Evolutionary conservation across 2,797 vertebrate genomes (phyloP).

Genomic region (Ptychobarbus kaznakovi): DNA sequence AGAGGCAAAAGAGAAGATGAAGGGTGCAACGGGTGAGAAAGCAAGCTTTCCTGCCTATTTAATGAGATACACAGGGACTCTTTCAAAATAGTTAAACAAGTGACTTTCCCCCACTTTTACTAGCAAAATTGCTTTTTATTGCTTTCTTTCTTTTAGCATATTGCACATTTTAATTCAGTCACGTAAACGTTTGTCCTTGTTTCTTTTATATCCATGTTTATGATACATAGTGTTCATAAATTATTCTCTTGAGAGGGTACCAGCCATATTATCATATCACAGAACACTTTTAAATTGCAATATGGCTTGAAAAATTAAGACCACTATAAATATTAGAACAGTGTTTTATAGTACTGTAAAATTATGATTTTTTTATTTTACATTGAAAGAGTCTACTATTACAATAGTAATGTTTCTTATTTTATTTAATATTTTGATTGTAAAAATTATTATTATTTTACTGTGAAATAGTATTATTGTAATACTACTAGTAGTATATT

Average conservation of each 20-base stretch:
- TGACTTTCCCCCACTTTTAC: neutral
- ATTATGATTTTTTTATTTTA: neutral
- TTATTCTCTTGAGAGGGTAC: neutral
- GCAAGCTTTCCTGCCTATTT: neutral
- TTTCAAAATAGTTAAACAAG: neutral
- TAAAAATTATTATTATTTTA: neutral
- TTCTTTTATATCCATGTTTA: neutral
- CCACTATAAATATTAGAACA: neutral
- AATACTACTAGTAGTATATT: no score
- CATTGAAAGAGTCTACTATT: neutral
- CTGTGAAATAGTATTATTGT: no score
- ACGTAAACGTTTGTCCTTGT: neutral
- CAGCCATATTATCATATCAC: neutral
- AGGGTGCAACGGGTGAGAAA: constrained; percentile 79
- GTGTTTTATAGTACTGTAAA: neutral
- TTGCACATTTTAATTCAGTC: neutral
- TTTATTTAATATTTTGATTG: no score
- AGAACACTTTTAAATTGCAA: neutral
- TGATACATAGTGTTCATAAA: neutral
- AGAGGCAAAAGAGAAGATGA: constrained; percentile 86
- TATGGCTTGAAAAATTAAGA: neutral
- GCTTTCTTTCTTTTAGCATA: neutral
- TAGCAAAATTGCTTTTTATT: neutral
- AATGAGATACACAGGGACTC: neutral
- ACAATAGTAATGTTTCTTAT: neutral